Evolutionary conservation across 2,113 vertebrate genomes (phyloP), one percentile per base, ranked within the genome.

Genomic region (Telmatochromis sp.): DNA sequence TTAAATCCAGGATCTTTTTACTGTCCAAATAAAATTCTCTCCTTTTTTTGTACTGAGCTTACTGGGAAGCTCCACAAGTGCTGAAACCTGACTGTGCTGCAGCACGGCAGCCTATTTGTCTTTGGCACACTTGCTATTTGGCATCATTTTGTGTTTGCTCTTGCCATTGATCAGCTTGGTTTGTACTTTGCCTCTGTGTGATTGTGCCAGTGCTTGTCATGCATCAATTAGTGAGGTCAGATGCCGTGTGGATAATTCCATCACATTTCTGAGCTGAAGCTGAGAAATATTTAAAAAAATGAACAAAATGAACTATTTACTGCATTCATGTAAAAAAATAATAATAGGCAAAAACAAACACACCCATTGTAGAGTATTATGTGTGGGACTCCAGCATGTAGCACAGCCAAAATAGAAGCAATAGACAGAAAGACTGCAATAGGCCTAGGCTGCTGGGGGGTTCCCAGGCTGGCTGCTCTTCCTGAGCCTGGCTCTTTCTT

Each of bases 181-280:
- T 75, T 84, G 91, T 82, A 86, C 80, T 92, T 91, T 78, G 65
- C 23, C 21, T 55, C 28, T 60, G n/a, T 90, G 89, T 54, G 37
- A n/a, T 12, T 49, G 19, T 85, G 84, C 82, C 78, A 88, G 23
- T 33, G 9, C 9, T 31, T n/a, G n/a, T 9, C 11, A 55, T n/a
- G 60, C 40, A 70, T 80, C 11, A 42, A 51, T 84, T 51, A 35
- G 5, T 82, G 42, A 78, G 33, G 21, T 73, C 42, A 53, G 28
- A 68, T 42, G 40, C 23, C 6, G 7, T 23, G 9, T 31, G 17
- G 45, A 82, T 3, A 6, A 73, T 80, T 88, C 80, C 2, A 47
- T 81, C 42, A 19, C 5, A 17, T 21, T 23, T 57, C 7, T 28
- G 83, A 84, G 81, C 11, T 21, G 10, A 19, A 10, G 84, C 5